Percentiles rank a stretch among this genome's conserved stretches.
These are phyloP conservation scores for Onychostruthus taczanowskii DNA, from an alignment of 2,113 vertebrate species.

Conservation along the genomic window DNA sequence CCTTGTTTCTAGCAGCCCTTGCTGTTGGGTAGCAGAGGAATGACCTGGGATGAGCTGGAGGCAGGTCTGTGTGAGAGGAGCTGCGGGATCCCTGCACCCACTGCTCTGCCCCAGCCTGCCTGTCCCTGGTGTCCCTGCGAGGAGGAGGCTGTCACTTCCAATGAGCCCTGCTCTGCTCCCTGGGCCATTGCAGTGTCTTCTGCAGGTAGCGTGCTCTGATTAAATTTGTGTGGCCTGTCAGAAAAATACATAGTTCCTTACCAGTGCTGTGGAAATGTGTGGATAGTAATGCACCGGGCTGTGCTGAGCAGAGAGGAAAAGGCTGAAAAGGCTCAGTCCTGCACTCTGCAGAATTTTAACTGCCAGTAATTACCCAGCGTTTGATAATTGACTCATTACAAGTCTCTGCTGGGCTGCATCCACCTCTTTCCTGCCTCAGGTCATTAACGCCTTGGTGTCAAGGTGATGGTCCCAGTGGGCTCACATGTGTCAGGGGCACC, in stretches of 20 bases:
- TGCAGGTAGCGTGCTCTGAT: not conserved
- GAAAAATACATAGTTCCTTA: not conserved
- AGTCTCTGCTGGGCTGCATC: not conserved
- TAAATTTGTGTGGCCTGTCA: not conserved
- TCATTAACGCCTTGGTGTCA: not conserved
- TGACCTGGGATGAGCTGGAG: not conserved
- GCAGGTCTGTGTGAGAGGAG: not conserved
- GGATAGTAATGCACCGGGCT: not conserved
- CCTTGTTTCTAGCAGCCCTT: not conserved
- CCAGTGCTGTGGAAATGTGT: not conserved
- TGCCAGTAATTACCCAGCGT: fast-evolving
- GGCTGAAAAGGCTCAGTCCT: not conserved
- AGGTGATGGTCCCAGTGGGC: not conserved
- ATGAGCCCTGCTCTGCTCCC: not conserved
- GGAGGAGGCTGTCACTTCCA: not conserved
- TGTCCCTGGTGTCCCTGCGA: fast-evolving
- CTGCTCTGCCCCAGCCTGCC: fast-evolving
- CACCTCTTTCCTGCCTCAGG: fast-evolving
- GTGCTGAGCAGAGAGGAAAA: not conserved
- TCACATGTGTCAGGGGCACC: fast-evolving
- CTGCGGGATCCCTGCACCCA: fast-evolving
- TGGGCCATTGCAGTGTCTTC: not conserved
- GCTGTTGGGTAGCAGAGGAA: not conserved
- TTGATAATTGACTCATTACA: not conserved
- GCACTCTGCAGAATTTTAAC: not conserved